phyloP scores from a whole-genome alignment of 2,113 vertebrate species.

The Chlorodrepanis virens region DNA sequence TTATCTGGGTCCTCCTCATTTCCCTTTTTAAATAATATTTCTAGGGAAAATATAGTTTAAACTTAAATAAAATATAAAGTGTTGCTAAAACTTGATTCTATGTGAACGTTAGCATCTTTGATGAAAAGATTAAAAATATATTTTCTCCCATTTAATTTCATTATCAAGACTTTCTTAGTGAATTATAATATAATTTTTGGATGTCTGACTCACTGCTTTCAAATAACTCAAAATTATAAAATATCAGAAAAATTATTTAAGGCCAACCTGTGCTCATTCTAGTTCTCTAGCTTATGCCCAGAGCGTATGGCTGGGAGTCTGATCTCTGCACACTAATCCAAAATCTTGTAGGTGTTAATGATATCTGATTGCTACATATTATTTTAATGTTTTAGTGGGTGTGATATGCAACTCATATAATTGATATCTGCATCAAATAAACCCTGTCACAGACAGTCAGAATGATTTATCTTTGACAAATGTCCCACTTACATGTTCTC shows the following conservation, averaged over 20 bases:
- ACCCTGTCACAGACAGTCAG: background rate
- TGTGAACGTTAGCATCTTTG: rapidly evolving
- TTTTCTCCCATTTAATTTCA: background rate
- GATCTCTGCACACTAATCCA: background rate
- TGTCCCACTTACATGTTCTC: background rate
- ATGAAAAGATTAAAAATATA: background rate
- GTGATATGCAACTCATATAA: background rate
- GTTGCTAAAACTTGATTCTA: background rate
- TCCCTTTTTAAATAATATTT: background rate
- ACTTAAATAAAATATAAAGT: background rate
- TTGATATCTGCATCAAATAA: background rate
- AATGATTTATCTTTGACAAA: background rate
- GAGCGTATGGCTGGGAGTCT: background rate
- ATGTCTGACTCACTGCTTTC: background rate
- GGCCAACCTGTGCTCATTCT: background rate
- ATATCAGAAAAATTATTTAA: background rate
- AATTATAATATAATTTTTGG: background rate
- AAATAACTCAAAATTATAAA: background rate
- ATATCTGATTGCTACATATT: background rate
- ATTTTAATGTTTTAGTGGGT: background rate
- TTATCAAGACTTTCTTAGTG: background rate
- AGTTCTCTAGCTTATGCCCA: background rate
- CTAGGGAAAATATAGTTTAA: background rate
- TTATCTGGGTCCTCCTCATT: background rate
- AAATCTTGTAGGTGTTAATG: constrained; percentile 11